Evolutionary conservation across 1,140 invertebrate species (phyloP), one percentile per base, ranked within the genome.

Genomic region (Zaprionus africanus): DNA sequence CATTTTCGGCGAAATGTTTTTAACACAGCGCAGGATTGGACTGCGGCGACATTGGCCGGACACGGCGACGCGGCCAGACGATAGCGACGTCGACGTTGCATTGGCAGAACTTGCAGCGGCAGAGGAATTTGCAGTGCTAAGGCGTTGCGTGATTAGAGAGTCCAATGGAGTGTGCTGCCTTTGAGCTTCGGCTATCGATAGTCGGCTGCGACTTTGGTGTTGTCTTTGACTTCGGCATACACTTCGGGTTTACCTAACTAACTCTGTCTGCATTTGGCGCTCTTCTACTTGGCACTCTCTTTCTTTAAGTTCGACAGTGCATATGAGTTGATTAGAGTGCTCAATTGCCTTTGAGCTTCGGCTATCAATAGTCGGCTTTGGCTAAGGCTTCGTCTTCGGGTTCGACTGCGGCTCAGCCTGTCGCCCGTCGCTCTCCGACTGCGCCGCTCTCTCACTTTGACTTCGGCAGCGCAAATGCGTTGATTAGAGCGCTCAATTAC

Each of bases 1-100:
- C 85, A 90, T 90, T 90, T 88, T 90, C 85, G 85, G 85, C 85
- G 85, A 90, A 90, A 86, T 81, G 76, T 86, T 86, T 83, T 81
- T 84, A 83, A 85, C 78, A 83, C 79, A 63, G 38, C 60, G 34
- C 41, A 76, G 59, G 67, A 64, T 43, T 46, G 61, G n/a, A 17
- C 41, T 9, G n/a, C n/a, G 3, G 12, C 12, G 36, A 65, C 63
- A 28, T 53, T 58, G 63, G 76, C 68, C 75, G 65, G 43, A 70
- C 38, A 58, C 36, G 43, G 41, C 53, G 26, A 75, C 60, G 61
- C 24, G 56, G 43, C 36, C 64, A 38, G 13, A 38, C 15, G 5
- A n/a, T 5, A 15, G 38, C 38, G 38, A n/a, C 11, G 58, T 41
- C n/a, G 19, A 17, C 31, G 24, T 26, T 19, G 17, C 57, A 61